A percentile compares a stretch with the other conserved stretches of the same genome.
Conservation (phyloP, 2,113 vertebrate genomes). For the Pseudorectes ferrugineus region DNA sequence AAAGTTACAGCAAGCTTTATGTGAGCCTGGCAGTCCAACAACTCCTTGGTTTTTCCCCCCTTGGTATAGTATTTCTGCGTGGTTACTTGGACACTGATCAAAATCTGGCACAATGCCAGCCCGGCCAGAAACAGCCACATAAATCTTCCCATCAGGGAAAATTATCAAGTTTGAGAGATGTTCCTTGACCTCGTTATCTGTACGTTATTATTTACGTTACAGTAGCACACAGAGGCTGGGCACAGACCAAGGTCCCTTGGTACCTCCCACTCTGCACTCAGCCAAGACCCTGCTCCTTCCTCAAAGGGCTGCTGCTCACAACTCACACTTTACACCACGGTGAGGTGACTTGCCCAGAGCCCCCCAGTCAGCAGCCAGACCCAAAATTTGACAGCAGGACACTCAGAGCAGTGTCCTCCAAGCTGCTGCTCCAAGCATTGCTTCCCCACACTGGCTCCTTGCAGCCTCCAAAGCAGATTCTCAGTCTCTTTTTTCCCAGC, state of each 20-base stretch:
- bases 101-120: background rate
- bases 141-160: constrained; percentile 6
- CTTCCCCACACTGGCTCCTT: background rate
- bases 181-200: constrained; percentile 20
- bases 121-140: background rate
- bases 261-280: background rate
- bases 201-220: background rate
- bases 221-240: background rate
- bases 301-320: background rate
- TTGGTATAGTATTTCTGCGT: background rate
- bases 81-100: background rate
- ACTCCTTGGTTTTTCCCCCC: background rate
- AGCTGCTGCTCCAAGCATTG: background rate
- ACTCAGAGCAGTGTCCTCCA: background rate
- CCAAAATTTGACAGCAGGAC: background rate
- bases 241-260: background rate
- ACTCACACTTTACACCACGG: accelerated
- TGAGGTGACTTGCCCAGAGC: background rate
- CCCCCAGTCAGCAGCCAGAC: background rate
- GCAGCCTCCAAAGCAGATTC: background rate
- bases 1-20: background rate
- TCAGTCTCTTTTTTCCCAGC: background rate
- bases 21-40: background rate
- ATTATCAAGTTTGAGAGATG: background rate
- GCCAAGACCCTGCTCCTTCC: background rate